Percentiles rank a stretch among this genome's conserved stretches.
Evolutionary conservation across 53 echinoderm and acorn worm species (phyloP).

Genomic region (Stichopus horrens): DNA sequence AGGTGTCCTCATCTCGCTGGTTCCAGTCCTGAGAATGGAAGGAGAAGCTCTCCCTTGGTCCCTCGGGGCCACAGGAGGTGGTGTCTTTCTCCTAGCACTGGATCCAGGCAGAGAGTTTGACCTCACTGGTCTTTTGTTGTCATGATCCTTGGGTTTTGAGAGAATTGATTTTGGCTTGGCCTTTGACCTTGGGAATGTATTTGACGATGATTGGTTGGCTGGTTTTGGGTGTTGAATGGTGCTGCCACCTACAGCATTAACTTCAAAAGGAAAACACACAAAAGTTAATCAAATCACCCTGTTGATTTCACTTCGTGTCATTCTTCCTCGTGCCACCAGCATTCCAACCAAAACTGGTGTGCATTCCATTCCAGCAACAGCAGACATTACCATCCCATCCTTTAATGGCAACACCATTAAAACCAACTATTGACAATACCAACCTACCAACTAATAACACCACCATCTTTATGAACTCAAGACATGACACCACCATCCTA

Average conservation of each 20-base stretch:
- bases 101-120: conserved; percentile 12
- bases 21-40: conserved; percentile 42
- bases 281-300: too few relatives aligned
- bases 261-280: too few relatives aligned
- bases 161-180: conserved; percentile 50
- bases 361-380: too few relatives aligned
- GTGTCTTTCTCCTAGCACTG: conserved; percentile 46
- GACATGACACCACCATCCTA: conserved; percentile 5
- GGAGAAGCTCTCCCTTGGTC: conserved; percentile 35
- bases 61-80: conserved; percentile 90
- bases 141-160: conserved; percentile 31
- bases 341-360: too few relatives aligned
- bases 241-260: not conserved
- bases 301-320: too few relatives aligned
- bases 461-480: conserved; percentile 2
- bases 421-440: conserved; percentile 13
- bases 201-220: conserved; percentile 8
- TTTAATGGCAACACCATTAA: not conserved
- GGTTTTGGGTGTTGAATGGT: conserved; percentile 30
- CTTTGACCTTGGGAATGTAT: conserved; percentile 24
- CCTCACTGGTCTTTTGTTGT: not conserved
- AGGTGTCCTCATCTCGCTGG: conserved; percentile 28
- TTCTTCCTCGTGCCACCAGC: too few relatives aligned
- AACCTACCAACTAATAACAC: conserved; percentile 24
- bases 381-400: conserved; percentile 1